phyloP scores from a whole-genome alignment of 2,888 invertebrate species.

The Apodemia zela region DNA sequence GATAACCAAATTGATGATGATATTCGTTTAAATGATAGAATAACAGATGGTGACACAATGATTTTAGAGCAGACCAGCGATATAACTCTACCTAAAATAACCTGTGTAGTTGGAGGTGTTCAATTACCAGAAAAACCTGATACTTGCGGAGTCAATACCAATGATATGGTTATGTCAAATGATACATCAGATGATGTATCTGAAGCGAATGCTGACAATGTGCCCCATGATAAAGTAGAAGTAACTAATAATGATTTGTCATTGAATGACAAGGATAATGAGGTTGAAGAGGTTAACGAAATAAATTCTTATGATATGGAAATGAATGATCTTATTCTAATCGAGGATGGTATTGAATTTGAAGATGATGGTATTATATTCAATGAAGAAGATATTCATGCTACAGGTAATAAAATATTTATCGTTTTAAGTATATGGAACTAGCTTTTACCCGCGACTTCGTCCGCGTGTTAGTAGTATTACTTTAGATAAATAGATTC shows the following conservation, averaged over 20 bases:
- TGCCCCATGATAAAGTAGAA: not conserved
- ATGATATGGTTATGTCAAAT: not conserved
- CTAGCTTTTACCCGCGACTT: no score
- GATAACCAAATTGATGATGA: not conserved
- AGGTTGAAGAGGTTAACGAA: slow-evolving; percentile 38
- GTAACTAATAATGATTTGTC: not conserved
- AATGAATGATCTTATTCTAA: slow-evolving; percentile 22
- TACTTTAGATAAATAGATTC: no score
- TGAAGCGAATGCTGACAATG: not conserved
- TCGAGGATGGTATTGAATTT: slow-evolving; percentile 51
- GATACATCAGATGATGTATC: not conserved
- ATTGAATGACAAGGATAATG: not conserved
- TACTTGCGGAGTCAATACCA: not conserved
- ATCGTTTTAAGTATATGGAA: no score
- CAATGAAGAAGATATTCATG: slow-evolving; percentile 36
- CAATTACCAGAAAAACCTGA: slow-evolving; percentile 12
- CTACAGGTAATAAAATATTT: slow-evolving; percentile 23
- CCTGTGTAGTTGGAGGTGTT: slow-evolving; percentile 25
- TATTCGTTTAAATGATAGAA: not conserved
- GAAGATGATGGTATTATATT: slow-evolving; percentile 45
- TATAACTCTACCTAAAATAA: slow-evolving; percentile 27
- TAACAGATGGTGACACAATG: not conserved
- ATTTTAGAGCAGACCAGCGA: slow-evolving; percentile 1
- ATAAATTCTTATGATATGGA: slow-evolving; percentile 29
- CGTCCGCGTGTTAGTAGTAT: no score